Percentiles rank a stretch among this genome's conserved stretches.
Conservation (phyloP, 2,797 vertebrate species). For the Antennarius maculatus region DNA sequence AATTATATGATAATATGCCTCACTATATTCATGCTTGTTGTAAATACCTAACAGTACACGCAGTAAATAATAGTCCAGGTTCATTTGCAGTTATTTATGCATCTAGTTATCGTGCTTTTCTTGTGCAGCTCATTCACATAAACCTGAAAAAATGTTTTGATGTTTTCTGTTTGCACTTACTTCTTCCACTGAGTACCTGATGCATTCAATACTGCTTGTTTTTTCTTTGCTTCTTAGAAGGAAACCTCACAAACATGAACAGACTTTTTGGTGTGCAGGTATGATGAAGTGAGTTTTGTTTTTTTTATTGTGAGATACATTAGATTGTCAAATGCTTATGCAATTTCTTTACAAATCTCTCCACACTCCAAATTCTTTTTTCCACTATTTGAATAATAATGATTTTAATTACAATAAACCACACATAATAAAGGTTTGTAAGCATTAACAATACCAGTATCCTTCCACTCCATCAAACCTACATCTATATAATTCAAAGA, state of each 20-base stretch:
- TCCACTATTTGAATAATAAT: too few relatives aligned
- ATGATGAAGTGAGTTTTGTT: too few relatives aligned
- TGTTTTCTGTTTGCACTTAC: slow-evolving; percentile 18
- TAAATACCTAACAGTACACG: background rate
- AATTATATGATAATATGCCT: background rate
- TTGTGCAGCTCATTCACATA: slow-evolving; percentile 13
- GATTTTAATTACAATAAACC: too few relatives aligned
- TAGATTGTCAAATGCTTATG: too few relatives aligned
- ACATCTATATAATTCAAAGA: background rate
- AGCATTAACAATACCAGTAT: too few relatives aligned
- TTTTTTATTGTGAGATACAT: too few relatives aligned
- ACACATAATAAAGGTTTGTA: too few relatives aligned
- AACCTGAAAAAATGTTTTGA: slow-evolving; percentile 27
- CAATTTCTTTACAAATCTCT: too few relatives aligned
- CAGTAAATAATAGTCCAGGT: background rate
- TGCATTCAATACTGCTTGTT: background rate
- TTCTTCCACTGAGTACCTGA: background rate
- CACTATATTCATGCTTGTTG: background rate
- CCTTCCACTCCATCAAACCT: background rate
- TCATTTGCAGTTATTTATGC: background rate
- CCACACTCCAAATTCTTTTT: too few relatives aligned
- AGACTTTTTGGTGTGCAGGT: background rate
- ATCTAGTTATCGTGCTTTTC: background rate
- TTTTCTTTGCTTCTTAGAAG: background rate
- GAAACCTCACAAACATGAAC: background rate